A percentile compares a stretch with the other conserved stretches of the same genome.
Conservation (phyloP, 2,113 vertebrate genomes). For the Oryzias javanicus region DNA sequence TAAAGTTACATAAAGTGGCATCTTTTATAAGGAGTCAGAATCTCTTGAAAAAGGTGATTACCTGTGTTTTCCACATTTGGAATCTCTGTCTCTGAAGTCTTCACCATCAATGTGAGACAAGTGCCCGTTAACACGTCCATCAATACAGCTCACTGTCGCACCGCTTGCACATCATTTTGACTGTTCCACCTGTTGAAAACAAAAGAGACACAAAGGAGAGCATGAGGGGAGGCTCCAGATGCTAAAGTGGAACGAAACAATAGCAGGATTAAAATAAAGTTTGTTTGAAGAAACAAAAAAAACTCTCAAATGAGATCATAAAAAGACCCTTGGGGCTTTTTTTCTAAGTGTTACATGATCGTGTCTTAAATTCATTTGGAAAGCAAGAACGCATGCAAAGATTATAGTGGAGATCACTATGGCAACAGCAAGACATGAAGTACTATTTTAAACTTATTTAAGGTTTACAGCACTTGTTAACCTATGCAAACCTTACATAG, state of each 20-base stretch:
- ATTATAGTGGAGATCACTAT: conserved; percentile 69
- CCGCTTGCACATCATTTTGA: conserved; percentile 86
- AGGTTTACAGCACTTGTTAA: conserved; percentile 78
- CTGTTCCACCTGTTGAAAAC: conserved; percentile 82
- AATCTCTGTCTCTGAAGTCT: conserved; percentile 85
- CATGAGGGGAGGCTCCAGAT: conserved; percentile 21
- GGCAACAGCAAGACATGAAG: conserved; percentile 73
- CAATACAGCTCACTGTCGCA: conserved; percentile 86
- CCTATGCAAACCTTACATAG: conserved; percentile 69
- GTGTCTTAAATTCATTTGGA: conserved; percentile 66
- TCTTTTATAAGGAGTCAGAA: background rate
- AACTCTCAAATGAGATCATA: conserved; percentile 38
- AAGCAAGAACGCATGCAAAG: conserved; percentile 69
- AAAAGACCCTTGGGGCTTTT: conserved; percentile 40
- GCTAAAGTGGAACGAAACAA: conserved; percentile 33
- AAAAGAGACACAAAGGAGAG: conserved; percentile 23
- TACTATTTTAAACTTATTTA: conserved; percentile 80
- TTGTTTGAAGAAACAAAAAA: conserved; percentile 33
- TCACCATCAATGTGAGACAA: conserved; percentile 87
- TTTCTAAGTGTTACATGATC: conserved; percentile 41
- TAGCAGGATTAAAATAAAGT: conserved; percentile 18
- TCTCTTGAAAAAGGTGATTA: conserved; percentile 26
- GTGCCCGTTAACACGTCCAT: conserved; percentile 96
- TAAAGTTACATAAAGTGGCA: background rate
- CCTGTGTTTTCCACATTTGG: conserved; percentile 88